Evolutionary conservation across 2,888 invertebrate genomes (phyloP), one percentile per base, ranked within the genome.

Genomic region (Drosophila pseudotakahashii): DNA sequence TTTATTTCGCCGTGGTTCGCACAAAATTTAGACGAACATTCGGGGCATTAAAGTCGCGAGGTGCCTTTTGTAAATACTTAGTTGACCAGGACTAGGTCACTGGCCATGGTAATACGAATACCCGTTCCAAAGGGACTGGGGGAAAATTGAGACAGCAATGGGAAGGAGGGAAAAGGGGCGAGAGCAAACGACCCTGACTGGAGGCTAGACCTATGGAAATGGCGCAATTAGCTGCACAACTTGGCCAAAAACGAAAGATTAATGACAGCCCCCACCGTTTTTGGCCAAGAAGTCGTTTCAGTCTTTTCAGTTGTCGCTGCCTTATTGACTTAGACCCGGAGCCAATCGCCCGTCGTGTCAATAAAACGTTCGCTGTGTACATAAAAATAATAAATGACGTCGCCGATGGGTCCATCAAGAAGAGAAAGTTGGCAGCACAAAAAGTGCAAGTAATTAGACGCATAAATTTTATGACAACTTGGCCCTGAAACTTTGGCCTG

Each of bases 381-480:
- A 85, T 88, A 85, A 88, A 77, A 68, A 85, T 88, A 83, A 88
- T 82, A 82, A 83, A 83, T 83, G 82, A 83, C 79, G 77, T 75
- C 45, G 58, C 57, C 51, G 53, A 39, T 42, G 60, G 51, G 48
- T 44, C 52, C 54, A 67, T 58, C 64, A 61, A 78, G 63, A 37
- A 37, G 11, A 5, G 11, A 7, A 32, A 41, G 73, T 47, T 47
- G 45, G 30, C 45, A 48, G 16, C 52, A 44, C 76, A 53, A 70
- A 81, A 85, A 75, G 42, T 70, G 70, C 82, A 76, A 72, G 82
- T 88, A 83, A 83, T 88, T 83, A 85, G 62, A 71, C 76, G 74
- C 67, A 79, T 77, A 88, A 69, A 81, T 79, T 88, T 68, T 73
- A 78, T 79, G 81, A 72, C 81, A 84, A 81, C 52, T 71, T 61